Percentiles rank a stretch among this genome's conserved stretches.
These are phyloP conservation scores for Xestia rhomboidea DNA, from an alignment of 2,888 invertebrate species.

Conservation along the genomic window DNA sequence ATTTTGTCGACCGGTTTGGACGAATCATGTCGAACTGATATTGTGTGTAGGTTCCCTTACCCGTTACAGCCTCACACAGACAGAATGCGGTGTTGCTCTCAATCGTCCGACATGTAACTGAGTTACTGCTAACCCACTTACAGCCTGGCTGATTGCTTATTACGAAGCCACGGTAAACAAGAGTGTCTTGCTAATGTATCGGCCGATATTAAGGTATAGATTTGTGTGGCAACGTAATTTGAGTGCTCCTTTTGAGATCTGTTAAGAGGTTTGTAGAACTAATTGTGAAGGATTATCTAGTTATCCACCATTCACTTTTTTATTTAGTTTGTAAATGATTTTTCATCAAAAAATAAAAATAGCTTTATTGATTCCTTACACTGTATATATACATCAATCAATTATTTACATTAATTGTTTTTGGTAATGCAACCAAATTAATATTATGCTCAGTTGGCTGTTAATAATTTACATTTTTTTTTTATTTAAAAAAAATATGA, in stretches of 20 bases:
- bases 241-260: constrained; percentile 7
- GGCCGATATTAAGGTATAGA: constrained; percentile 2
- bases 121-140: constrained; percentile 55
- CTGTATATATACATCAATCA: too few species aligned
- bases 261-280: neutral
- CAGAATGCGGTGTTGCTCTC: constrained; percentile 26
- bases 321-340: neutral
- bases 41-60: neutral
- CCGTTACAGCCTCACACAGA: neutral
- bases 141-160: constrained; percentile 51
- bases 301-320: neutral
- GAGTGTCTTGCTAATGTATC: constrained; percentile 52
- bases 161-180: constrained; percentile 49
- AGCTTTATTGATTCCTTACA: too few species aligned
- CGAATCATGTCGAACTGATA: neutral
- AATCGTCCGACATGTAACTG: constrained; percentile 42
- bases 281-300: neutral
- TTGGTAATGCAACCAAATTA: too few species aligned
- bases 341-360: too few species aligned
- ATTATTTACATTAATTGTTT: too few species aligned
- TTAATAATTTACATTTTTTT: too few species aligned
- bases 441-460: too few species aligned
- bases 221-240: neutral
- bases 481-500: too few species aligned
- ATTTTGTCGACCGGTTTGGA: neutral